Base-by-base conservation (phyloP, 2,888 invertebrate genomes). In the Theretra japonica region DNA sequence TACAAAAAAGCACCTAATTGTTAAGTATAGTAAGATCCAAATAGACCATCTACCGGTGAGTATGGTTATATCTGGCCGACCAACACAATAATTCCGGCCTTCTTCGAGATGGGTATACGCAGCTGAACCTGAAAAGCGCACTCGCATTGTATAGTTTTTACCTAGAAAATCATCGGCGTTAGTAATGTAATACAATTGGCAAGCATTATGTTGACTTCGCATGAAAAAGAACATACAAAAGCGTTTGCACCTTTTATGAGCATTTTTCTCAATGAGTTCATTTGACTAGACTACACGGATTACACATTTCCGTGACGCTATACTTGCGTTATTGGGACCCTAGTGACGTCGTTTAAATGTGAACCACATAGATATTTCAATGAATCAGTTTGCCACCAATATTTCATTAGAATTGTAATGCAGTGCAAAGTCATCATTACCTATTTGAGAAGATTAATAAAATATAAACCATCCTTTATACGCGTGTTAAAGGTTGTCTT, bases 281-380 rank as follows among this genome's bases (percentile, higher is more conserved):
- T 62, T 33, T 62, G 62, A 21, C 21, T 41, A 21, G 4, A 48
- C 23, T 17, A 15, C n/a, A 48, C 17, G 65, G 23, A 48, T 65
- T 65, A 65, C 41, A 65, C 48, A 65, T 65, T 48, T 65, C 41
- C 17, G 65, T 48, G 65, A 65, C 41, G 65, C 21, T 65, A 21
- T 7, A 48, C 19, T 65, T 65, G 65, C 65, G 41, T 65, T 65
- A 65, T 23, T 48, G n/a, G 60, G 48, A 23, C 23, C 23, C 21
- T 23, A 17, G 15, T 65, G 65, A 65, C 65, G 65, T 65, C 4
- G 25, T 15, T 62, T 48, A 23, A 2, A 17, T 11, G 41, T 17
- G 48, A 21, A 48, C 65, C 23, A 41, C 23, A 41, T 23, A 23
- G 6, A 48, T 48, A 65, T 65, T 65, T 65, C 23, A 23, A 65